phyloP scores from a whole-genome alignment of 1,140 invertebrate genomes.

The Prorops nasuta region DNA sequence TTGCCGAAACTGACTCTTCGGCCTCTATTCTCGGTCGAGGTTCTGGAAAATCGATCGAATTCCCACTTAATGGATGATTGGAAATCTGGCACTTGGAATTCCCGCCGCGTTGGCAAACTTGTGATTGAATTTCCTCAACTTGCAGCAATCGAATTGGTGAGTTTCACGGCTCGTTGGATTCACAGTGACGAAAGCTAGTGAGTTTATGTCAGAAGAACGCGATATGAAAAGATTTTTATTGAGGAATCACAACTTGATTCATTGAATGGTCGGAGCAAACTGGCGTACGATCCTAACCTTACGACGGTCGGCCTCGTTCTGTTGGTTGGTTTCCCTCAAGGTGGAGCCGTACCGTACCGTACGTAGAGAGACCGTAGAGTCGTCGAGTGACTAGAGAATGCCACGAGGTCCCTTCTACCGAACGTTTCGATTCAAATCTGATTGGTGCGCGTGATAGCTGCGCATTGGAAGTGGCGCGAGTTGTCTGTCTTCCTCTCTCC shows the following conservation, averaged over 20 bases:
- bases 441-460: slow-evolving; percentile 50
- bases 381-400: slow-evolving; percentile 4
- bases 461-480: slow-evolving; percentile 46
- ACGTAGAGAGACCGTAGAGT: neutral
- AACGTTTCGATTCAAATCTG: slow-evolving; percentile 40
- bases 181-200: slow-evolving; percentile 1
- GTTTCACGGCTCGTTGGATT: neutral
- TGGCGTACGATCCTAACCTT: slow-evolving; percentile 17
- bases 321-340: slow-evolving; percentile 9
- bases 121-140: too few species aligned
- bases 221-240: neutral
- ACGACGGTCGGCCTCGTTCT: slow-evolving; percentile 37
- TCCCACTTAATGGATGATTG: neutral
- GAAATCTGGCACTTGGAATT: neutral
- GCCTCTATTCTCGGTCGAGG: neutral
- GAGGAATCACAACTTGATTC: neutral
- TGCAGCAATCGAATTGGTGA: too few species aligned
- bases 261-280: neutral
- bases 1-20: neutral
- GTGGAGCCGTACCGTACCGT: neutral
- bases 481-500: neutral
- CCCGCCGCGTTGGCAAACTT: neutral
- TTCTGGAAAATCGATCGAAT: neutral
- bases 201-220: neutral
- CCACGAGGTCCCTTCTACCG: slow-evolving; percentile 41